Evolutionary conservation across 2,888 invertebrate species (phyloP).

Genomic region (Callyntrura guangdongensis): DNA sequence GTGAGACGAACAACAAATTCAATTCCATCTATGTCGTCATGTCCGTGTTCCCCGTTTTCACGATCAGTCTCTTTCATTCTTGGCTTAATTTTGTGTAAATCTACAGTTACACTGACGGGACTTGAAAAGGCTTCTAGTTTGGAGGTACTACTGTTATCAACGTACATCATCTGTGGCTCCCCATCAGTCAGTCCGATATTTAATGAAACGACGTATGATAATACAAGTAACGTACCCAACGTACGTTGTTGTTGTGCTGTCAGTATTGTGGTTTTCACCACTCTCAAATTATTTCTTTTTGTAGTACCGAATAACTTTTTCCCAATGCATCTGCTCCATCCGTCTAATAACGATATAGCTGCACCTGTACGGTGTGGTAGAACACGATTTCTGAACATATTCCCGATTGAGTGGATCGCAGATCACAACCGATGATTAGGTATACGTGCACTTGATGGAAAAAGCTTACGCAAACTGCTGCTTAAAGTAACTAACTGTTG

Average conservation of each 20-base stretch:
- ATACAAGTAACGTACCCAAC: not conserved
- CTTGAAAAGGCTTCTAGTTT: conserved; percentile 5
- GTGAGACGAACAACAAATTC: not conserved
- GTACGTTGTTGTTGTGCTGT: conserved; percentile 42
- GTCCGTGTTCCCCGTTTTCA: not conserved
- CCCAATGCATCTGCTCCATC: too few species aligned
- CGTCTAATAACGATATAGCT: too few species aligned
- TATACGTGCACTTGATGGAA: too few species aligned
- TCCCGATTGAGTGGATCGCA: too few species aligned
- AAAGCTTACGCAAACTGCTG: too few species aligned
- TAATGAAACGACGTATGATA: conserved; percentile 47
- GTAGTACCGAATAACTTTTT: too few species aligned
- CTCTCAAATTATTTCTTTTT: too few species aligned
- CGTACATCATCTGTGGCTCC: conserved; percentile 48
- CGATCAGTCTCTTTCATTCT: conserved; percentile 39
- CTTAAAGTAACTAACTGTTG: too few species aligned
- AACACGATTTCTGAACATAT: too few species aligned
- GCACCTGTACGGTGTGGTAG: too few species aligned
- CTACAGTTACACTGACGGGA: not conserved
- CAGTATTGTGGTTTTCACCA: too few species aligned
- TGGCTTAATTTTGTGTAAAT: not conserved
- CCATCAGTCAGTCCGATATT: conserved; percentile 54
- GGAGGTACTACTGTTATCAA: conserved; percentile 1
- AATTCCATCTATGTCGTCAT: not conserved
- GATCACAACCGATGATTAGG: too few species aligned